These are phyloP conservation scores for Paracyclopina nana DNA, from an alignment of 1,140 invertebrate species.

Conservation along the genomic window DNA sequence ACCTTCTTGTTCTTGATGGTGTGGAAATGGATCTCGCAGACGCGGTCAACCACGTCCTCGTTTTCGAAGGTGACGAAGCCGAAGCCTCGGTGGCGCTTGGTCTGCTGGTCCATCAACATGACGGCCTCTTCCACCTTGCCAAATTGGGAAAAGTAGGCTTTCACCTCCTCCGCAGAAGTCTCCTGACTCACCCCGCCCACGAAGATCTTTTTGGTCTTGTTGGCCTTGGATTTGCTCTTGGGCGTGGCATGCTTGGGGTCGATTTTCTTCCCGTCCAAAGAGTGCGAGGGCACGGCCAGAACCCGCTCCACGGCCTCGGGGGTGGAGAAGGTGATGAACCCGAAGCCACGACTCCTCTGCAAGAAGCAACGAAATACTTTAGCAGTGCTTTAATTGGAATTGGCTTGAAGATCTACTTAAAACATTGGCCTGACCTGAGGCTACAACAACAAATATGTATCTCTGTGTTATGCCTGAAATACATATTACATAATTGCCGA, in stretches of 20 bases:
- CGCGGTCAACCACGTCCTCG: constrained; percentile 65
- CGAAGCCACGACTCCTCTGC: constrained; percentile 76
- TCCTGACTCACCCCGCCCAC: constrained; percentile 77
- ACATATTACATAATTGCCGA: too few species aligned
- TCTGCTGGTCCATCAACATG: constrained; percentile 86
- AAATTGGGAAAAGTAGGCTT: constrained; percentile 74
- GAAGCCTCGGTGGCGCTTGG: constrained; percentile 69
- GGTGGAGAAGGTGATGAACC: constrained; percentile 79
- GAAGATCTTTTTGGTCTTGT: constrained; percentile 72
- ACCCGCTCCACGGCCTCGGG: constrained; percentile 70
- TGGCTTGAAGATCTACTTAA: too few species aligned
- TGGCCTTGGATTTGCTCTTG: constrained; percentile 53
- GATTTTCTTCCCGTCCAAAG: constrained; percentile 80
- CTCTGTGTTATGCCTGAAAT: not conserved
- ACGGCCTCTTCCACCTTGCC: constrained; percentile 59
- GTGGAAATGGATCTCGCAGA: constrained; percentile 79
- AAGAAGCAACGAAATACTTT: constrained; percentile 26
- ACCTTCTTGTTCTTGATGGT: constrained; percentile 84
- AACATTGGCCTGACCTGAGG: not conserved
- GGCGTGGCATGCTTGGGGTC: constrained; percentile 79
- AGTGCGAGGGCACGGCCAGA: constrained; percentile 67
- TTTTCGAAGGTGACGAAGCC: constrained; percentile 81
- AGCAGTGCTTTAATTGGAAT: too few species aligned
- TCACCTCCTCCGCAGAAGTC: constrained; percentile 70
- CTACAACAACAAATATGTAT: not conserved